phyloP scores from a whole-genome alignment of 2,888 invertebrate genomes.

The Patella ulyssiponensis region DNA sequence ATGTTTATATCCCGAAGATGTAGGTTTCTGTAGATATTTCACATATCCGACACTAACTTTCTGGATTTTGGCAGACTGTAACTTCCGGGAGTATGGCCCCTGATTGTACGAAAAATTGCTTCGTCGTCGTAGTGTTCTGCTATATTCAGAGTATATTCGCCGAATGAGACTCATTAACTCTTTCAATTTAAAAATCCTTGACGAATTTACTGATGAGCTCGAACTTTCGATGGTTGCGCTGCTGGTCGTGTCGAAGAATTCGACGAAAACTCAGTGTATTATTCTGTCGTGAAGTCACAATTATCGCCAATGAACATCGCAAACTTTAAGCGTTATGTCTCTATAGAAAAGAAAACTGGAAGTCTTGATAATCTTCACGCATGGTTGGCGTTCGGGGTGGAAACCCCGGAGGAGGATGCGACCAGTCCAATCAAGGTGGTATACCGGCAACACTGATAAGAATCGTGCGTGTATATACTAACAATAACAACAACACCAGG shows the following conservation, averaged over 20 bases:
- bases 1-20: too few species aligned
- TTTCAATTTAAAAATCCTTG: neutral
- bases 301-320: neutral
- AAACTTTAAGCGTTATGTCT: neutral
- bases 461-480: too few species aligned
- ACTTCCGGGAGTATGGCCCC: too few species aligned
- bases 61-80: too few species aligned
- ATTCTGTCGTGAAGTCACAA: neutral
- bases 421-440: too few species aligned
- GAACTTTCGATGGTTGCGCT: neutral
- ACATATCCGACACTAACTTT: too few species aligned
- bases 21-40: too few species aligned
- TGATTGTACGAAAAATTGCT: too few species aligned
- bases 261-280: neutral
- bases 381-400: neutral
- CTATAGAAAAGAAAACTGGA: neutral
- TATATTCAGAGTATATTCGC: neutral
- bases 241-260: too few species aligned
- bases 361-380: neutral
- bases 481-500: too few species aligned
- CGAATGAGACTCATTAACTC: neutral
- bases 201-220: neutral
- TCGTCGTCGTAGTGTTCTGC: neutral
- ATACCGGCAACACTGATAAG: too few species aligned
- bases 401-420: neutral